Percentiles rank a stretch among this genome's conserved stretches.
Conservation (phyloP, 2,888 invertebrate species). For the Lasioglossum vierecki region DNA sequence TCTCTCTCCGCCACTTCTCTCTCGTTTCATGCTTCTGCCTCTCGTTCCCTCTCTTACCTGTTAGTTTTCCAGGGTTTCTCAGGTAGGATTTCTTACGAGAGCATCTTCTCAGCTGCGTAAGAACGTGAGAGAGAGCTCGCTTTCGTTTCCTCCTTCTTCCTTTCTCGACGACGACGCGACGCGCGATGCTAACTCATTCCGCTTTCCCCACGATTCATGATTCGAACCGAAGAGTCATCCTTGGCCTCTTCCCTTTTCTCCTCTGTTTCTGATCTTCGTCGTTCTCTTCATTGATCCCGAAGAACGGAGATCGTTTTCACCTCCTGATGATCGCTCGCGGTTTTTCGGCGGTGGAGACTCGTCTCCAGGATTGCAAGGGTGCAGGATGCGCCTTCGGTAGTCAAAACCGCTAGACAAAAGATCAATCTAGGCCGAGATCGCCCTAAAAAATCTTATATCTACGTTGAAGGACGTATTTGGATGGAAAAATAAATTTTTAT, state of each 20-base stretch:
- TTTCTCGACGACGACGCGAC: conserved; percentile 27
- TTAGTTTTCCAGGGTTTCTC: conserved; percentile 59
- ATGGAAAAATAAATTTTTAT: too few relatives aligned
- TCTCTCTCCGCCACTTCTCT: not conserved
- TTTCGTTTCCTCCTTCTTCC: conserved; percentile 60
- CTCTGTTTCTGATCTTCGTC: not conserved
- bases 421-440: too few relatives aligned
- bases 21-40: not conserved
- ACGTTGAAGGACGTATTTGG: too few relatives aligned
- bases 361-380: too few relatives aligned
- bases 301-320: too few relatives aligned
- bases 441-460: too few relatives aligned
- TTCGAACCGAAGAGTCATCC: not conserved
- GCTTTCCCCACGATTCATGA: conserved; percentile 55
- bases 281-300: not conserved
- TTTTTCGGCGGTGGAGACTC: too few relatives aligned
- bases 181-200: conserved; percentile 29
- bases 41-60: not conserved
- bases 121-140: conserved; percentile 59
- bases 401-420: too few relatives aligned
- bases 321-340: too few relatives aligned
- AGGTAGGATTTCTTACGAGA: conserved; percentile 59
- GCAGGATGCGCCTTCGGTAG: too few relatives aligned
- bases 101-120: conserved; percentile 62
- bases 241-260: not conserved